phyloP scores from a whole-genome alignment of 2,113 vertebrate species.

The Nettapus auritus region DNA sequence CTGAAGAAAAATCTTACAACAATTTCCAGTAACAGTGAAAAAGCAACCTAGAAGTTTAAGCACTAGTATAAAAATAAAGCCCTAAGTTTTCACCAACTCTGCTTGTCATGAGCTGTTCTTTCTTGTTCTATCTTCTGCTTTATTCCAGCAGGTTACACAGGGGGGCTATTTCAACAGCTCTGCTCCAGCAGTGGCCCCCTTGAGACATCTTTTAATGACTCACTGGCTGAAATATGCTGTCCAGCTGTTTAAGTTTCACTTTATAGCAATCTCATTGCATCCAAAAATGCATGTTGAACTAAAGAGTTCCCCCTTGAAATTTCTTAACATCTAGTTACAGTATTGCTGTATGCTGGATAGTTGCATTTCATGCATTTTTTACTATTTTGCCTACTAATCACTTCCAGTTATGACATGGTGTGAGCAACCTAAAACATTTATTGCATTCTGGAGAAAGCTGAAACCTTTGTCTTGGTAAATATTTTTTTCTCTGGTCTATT shows the following conservation, averaged over 20 bases:
- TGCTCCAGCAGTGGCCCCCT: background rate
- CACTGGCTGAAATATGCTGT: background rate
- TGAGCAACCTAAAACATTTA: background rate
- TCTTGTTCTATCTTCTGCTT: slow-evolving; percentile 38
- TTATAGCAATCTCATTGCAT: background rate
- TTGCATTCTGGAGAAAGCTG: background rate
- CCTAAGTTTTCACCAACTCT: slow-evolving; percentile 41
- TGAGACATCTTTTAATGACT: background rate
- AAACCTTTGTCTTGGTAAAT: background rate
- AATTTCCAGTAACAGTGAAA: background rate
- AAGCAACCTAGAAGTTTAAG: background rate
- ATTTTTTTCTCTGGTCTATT: background rate
- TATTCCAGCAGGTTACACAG: background rate
- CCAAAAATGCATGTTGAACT: background rate
- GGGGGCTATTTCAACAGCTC: background rate
- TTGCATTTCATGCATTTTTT: background rate
- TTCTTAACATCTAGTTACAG: background rate
- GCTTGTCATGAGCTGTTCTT: slow-evolving; percentile 54
- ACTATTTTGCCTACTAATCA: background rate
- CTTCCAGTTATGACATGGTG: background rate
- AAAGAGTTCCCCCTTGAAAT: background rate
- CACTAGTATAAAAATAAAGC: background rate
- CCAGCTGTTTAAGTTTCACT: background rate
- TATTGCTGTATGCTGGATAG: background rate
- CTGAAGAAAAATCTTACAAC: background rate